Evolutionary conservation across 2,797 vertebrate genomes (phyloP).

Genomic region (Semotilus atromaculatus): DNA sequence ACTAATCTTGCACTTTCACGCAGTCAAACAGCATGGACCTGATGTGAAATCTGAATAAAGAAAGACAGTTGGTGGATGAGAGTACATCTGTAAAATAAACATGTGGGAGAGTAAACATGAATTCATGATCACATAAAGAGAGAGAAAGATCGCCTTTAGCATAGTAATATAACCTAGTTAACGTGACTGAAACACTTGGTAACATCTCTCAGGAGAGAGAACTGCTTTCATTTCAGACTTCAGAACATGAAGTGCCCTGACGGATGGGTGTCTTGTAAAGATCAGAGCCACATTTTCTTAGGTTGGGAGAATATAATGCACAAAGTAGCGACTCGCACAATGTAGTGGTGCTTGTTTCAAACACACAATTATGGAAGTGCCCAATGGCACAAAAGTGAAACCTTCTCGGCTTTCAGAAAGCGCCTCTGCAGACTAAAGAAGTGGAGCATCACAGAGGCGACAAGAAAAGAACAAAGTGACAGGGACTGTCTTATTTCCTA

Average conservation of each 20-base stretch:
- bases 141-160: constrained; percentile 15
- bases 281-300: constrained; percentile 25
- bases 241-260: constrained; percentile 24
- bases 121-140: background rate
- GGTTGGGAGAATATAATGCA: constrained; percentile 21
- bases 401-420: constrained; percentile 52
- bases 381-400: constrained; percentile 58
- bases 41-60: background rate
- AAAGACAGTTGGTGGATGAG: background rate
- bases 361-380: constrained; percentile 58
- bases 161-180: constrained; percentile 35
- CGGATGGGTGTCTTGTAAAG: constrained; percentile 11
- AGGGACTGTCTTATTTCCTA: constrained; percentile 64
- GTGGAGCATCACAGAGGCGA: constrained; percentile 60
- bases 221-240: constrained; percentile 30
- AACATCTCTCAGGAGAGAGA: constrained; percentile 19
- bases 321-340: constrained; percentile 16
- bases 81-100: constrained; percentile 25
- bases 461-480: constrained; percentile 66
- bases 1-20: background rate
- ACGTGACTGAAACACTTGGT: constrained; percentile 2
- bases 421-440: constrained; percentile 52
- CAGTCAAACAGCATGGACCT: background rate
- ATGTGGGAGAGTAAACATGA: background rate
- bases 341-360: constrained; percentile 20